phyloP scores from a whole-genome alignment of 1,140 invertebrate species.

The Cyphomyrmex costatus region DNA sequence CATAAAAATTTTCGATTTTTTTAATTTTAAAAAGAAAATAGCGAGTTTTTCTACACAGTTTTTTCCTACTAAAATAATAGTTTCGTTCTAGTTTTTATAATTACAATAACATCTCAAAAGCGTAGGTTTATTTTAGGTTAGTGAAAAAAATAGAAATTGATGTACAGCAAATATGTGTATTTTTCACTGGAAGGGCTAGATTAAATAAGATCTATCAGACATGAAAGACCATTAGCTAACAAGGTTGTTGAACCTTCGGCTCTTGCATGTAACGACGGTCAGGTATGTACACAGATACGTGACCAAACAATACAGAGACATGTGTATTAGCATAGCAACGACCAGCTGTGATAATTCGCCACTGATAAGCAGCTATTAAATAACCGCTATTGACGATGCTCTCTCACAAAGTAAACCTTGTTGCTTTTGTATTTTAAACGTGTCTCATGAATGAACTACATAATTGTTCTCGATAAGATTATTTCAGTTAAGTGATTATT shows the following conservation, averaged over 20 bases:
- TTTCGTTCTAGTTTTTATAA: too few relatives aligned
- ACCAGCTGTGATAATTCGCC: conserved; percentile 31
- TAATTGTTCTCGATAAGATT: not conserved
- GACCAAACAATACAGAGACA: conserved; percentile 59
- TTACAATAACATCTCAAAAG: not conserved
- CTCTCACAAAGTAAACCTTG: not conserved
- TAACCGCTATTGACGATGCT: conserved; percentile 12
- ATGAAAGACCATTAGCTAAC: conserved; percentile 43
- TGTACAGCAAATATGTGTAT: not conserved
- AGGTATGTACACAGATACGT: conserved; percentile 57
- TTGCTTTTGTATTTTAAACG: not conserved
- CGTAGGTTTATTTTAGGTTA: not conserved
- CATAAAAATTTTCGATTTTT: not conserved
- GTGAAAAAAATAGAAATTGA: not conserved
- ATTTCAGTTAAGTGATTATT: not conserved
- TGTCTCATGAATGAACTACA: conserved; percentile 1
- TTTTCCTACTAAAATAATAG: too few relatives aligned
- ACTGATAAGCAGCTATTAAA: conserved; percentile 64
- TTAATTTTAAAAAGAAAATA: not conserved
- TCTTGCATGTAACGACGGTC: conserved; percentile 55
- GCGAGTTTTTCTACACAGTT: not conserved
- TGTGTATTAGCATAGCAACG: conserved; percentile 37
- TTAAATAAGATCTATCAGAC: conserved; percentile 39
- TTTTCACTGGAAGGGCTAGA: not conserved
- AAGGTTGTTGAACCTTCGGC: conserved; percentile 68